A percentile compares a stretch with the other conserved stretches of the same genome.
These are phyloP conservation scores for Thecophora atra DNA, from an alignment of 2,888 invertebrate genomes.

Conservation along the genomic window DNA sequence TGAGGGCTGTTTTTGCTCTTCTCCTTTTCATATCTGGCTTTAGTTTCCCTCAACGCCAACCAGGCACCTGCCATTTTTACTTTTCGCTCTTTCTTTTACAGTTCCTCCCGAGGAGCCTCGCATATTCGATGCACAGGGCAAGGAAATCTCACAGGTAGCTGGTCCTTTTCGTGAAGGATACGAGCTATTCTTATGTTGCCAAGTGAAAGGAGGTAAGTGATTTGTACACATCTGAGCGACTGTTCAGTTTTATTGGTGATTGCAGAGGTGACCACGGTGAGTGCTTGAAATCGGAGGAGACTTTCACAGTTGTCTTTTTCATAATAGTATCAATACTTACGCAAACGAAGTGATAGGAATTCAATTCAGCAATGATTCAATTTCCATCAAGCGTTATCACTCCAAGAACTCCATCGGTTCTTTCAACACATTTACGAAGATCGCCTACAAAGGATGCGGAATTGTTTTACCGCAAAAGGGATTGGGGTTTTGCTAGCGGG, in stretches of 20 bases:
- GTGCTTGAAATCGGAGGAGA: not conserved
- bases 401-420: too few species aligned
- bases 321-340: too few species aligned
- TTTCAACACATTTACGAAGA: conserved; percentile 12
- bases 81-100: conserved; percentile 57
- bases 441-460: not conserved
- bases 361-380: too few species aligned
- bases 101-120: conserved; percentile 83
- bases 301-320: too few species aligned
- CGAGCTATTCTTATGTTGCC: conserved; percentile 83
- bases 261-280: not conserved
- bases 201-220: conserved; percentile 83
- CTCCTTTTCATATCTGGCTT: conserved; percentile 14
- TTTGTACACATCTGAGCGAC: conserved; percentile 46
- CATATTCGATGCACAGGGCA: conserved; percentile 85
- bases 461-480: not conserved
- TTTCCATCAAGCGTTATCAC: too few species aligned
- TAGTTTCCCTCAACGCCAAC: not conserved
- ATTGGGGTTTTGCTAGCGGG: not conserved
- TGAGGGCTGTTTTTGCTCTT: conserved; percentile 38
- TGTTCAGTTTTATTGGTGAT: conserved; percentile 27
- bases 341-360: too few species aligned
- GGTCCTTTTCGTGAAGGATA: conserved; percentile 90
- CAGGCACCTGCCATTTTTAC: conserved; percentile 1
- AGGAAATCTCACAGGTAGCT: conserved; percentile 79